A percentile compares a stretch with the other conserved stretches of the same genome.
phyloP scores from a whole-genome alignment of 2,113 vertebrate species.

The Oenanthe oenanthe region DNA sequence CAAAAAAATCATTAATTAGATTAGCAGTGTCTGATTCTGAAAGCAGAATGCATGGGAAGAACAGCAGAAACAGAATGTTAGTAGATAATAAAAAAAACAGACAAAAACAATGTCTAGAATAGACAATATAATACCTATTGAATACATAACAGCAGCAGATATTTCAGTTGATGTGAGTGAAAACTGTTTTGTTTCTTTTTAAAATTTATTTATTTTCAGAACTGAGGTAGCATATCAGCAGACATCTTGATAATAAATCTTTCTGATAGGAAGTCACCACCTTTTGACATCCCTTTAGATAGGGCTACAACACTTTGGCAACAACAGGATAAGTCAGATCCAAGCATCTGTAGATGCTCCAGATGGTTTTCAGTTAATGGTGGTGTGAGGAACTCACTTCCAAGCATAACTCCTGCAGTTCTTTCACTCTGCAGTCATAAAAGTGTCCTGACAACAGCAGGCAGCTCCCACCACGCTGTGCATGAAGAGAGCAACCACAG shows the following conservation, averaged over 20 bases:
- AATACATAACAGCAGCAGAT: rapidly evolving
- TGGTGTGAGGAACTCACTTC: background rate
- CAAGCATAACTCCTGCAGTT: background rate
- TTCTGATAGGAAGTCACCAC: background rate
- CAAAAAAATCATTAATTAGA: background rate
- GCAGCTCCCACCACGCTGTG: background rate
- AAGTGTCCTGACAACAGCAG: background rate
- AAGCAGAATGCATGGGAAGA: background rate
- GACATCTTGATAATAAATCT: background rate
- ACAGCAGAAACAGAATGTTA: background rate
- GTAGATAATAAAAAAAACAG: background rate
- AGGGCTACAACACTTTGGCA: background rate
- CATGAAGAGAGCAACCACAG: background rate
- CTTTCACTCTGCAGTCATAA: background rate
- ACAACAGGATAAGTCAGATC: background rate
- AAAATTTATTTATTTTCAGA: background rate
- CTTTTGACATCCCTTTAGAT: background rate
- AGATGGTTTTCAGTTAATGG: background rate
- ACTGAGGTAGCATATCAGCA: background rate
- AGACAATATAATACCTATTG: background rate
- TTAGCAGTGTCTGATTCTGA: background rate
- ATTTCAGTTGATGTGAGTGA: background rate
- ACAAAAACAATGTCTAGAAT: background rate
- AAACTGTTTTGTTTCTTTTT: background rate
- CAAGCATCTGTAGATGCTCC: background rate